Evolutionary conservation across 2,797 vertebrate species (phyloP).

Genomic region (Smutsia temminckii): DNA sequence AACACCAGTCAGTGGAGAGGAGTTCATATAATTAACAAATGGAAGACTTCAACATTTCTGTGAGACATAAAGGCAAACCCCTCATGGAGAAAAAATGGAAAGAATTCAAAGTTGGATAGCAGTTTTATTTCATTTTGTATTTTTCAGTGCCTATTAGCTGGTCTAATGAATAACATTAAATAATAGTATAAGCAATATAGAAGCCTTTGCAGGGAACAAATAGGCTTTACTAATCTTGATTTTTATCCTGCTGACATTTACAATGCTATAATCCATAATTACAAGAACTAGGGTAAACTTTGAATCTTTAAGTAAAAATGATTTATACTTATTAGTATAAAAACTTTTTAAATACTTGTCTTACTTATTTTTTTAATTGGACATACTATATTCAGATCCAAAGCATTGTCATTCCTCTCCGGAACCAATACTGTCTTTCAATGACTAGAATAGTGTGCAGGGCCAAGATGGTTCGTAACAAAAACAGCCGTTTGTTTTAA

Average conservation of each 20-base stretch:
- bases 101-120: background rate
- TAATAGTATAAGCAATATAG: background rate
- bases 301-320: background rate
- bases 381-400: background rate
- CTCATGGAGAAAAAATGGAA: background rate
- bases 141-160: background rate
- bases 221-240: background rate
- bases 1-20: background rate
- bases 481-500: background rate
- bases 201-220: background rate
- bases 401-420: background rate
- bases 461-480: background rate
- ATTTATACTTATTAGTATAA: background rate
- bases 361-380: slow-evolving; percentile 1
- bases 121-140: background rate
- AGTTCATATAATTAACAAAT: slow-evolving; percentile 6
- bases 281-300: background rate
- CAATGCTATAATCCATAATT: background rate
- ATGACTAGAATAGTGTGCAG: rapidly evolving
- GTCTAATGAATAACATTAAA: background rate
- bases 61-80: background rate
- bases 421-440: background rate
- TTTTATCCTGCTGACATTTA: background rate
- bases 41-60: background rate
- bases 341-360: background rate